Percentiles rank a stretch among this genome's conserved stretches.
phyloP scores from a whole-genome alignment of 2,888 invertebrate species.

The Furcula furcula region DNA sequence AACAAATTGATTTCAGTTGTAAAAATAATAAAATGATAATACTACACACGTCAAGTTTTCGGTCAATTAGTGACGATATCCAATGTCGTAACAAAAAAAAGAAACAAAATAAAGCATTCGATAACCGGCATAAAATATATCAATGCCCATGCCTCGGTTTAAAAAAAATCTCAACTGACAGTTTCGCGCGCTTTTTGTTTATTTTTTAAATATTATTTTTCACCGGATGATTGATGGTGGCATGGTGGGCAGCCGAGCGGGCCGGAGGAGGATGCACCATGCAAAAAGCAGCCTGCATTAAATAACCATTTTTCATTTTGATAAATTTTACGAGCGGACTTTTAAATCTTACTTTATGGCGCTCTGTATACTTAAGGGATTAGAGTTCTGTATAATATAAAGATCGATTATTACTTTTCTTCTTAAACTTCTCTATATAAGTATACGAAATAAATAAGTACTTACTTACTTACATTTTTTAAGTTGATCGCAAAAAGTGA shows the following conservation, averaged over 20 bases:
- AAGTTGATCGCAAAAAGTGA: no score
- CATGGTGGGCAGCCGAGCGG: no score
- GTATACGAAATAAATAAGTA: no score
- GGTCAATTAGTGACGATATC: slow-evolving; percentile 41
- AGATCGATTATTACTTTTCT: no score
- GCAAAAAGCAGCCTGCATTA: slow-evolving; percentile 56
- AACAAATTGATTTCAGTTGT: no score
- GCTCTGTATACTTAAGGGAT: no score
- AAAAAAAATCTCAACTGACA: slow-evolving; percentile 32
- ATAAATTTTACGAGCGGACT: slow-evolving; percentile 37
- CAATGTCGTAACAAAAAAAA: slow-evolving; percentile 29
- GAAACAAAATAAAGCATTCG: slow-evolving; percentile 20
- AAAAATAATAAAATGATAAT: neutral
- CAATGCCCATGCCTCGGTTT: slow-evolving; percentile 37
- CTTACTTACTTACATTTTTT: no score
- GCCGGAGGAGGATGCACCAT: slow-evolving; percentile 42
- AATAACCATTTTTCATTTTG: slow-evolving; percentile 66
- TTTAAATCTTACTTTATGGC: slow-evolving; percentile 32
- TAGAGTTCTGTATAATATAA: no score
- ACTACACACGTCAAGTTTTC: slow-evolving; percentile 31
- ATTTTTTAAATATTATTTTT: slow-evolving; percentile 47
- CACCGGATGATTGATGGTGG: slow-evolving; percentile 60
- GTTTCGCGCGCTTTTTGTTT: slow-evolving; percentile 47
- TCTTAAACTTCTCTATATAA: no score
- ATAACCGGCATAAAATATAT: slow-evolving; percentile 43